Conservation (phyloP, 2,888 invertebrate species). For the Ennomos erosarius region DNA sequence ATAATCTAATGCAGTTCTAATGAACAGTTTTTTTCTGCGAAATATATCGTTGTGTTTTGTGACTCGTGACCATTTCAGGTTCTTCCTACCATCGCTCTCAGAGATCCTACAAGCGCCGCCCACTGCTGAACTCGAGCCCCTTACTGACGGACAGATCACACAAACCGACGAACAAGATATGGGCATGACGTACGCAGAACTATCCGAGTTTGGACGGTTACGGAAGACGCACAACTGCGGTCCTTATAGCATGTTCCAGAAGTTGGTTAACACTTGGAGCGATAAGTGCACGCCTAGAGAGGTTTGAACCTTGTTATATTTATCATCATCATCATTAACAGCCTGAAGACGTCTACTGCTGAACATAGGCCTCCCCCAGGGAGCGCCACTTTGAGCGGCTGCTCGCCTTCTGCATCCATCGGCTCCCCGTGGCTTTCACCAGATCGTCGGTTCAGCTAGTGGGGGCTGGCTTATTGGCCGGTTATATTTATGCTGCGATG, state of each 20-base stretch:
- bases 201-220: constrained; percentile 94
- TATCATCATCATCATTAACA: no score
- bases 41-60: no score
- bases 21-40: no score
- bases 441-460: no score
- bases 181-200: constrained; percentile 98
- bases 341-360: no score
- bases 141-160: constrained; percentile 91
- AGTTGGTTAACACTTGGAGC: constrained; percentile 94
- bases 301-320: constrained; percentile 68
- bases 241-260: constrained; percentile 98
- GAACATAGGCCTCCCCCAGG: no score
- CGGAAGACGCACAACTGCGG: constrained; percentile 94
- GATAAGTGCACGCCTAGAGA: constrained; percentile 91
- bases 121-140: constrained; percentile 98
- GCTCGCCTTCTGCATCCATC: no score
- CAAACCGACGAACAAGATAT: constrained; percentile 98
- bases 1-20: no score
- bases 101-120: constrained; percentile 96
- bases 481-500: no score
- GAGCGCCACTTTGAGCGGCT: no score
- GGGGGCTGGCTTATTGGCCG: no score
- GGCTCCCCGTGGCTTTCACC: no score
- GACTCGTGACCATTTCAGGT: constrained; percentile 68
- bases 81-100: constrained; percentile 88